Base-by-base conservation (phyloP, 53 echinoderm and acorn worm species). In the Hippasteria phrygiana region DNA sequence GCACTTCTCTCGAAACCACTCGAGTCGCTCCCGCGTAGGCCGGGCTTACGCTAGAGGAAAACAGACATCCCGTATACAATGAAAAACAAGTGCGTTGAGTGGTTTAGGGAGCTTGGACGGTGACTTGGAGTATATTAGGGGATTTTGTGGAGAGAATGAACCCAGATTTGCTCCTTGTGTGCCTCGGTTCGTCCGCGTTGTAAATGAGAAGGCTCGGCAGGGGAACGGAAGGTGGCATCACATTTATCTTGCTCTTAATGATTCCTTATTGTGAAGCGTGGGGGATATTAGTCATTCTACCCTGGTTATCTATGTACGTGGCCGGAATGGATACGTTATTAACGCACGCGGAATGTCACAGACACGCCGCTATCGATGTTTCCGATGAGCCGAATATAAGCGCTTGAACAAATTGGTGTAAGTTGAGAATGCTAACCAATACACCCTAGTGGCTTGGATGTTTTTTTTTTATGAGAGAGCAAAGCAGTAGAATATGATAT, bases 171-270 rank as follows among this genome's bases (percentile, higher is more conserved):
- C n/a, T n/a, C 65, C 65, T 65, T 29, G 10, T 67, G 17, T 11
- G 69, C 69, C 35, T 3, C 33, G 33, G 4, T 26, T 35, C n/a
- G 69, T 67, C 69, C 35, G 33, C 69, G 69, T 67, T 35, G 69
- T 67, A 35, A 67, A 67, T 67, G 37, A 67, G 69, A 22, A 65
- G 28, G 4, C 32, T 59, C 32, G 69, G 33, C 34, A 2, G 33
- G 43, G 20, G 43, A 73, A 13, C 18, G 43, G 43, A 26, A 73
- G 20, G 73, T 14, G 12, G 18, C 24, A 43, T 73, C 73, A 73
- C 1, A 73, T 73, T 73, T 73, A 43, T 41, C 40, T 73, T 41
- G 73, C 73, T 73, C 41, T 34, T 42, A 40, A 73, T 9, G 73
- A 73, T 2, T 3, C 14, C 41, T n/a, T 4, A 43, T 20, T 43